Percentiles rank a stretch among this genome's conserved stretches.
Evolutionary conservation across 2,797 vertebrate genomes (phyloP).

Genomic region (Melanogrammus aeglefinus): DNA sequence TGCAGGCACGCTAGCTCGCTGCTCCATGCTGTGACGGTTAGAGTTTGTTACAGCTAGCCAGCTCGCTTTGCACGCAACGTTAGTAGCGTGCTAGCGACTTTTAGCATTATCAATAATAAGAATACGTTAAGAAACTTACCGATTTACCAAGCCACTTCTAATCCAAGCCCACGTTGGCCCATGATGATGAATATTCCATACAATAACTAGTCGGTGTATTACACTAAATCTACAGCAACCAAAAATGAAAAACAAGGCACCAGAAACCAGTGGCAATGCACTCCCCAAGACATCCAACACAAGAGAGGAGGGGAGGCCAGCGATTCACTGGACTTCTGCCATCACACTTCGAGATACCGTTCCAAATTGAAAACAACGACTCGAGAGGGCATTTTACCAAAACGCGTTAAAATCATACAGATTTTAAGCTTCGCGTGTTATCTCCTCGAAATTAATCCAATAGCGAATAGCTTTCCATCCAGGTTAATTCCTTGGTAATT

Average conservation of each 20-base stretch:
- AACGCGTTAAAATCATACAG: constrained; percentile 42
- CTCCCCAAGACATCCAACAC: constrained; percentile 75
- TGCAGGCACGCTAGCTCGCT: constrained; percentile 18
- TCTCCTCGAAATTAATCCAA: constrained; percentile 64
- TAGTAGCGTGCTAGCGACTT: constrained; percentile 47
- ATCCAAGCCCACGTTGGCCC: constrained; percentile 65
- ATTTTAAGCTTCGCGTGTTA: constrained; percentile 38
- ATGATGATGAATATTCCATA: constrained; percentile 69
- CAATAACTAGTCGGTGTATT: constrained; percentile 30
- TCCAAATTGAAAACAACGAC: constrained; percentile 64
- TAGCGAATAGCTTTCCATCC: constrained; percentile 53
- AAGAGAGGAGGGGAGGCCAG: constrained; percentile 73
- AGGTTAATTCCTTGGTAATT: constrained; percentile 70
- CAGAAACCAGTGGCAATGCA: constrained; percentile 57
- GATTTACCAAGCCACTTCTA: constrained; percentile 71
- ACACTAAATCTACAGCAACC: constrained; percentile 28
- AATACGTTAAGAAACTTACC: constrained; percentile 60
- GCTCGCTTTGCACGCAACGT: constrained; percentile 45
- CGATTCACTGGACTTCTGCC: constrained; percentile 77
- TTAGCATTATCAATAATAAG: constrained; percentile 51
- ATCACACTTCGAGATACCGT: constrained; percentile 68
- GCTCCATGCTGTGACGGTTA: constrained; percentile 55
- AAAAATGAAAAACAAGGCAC: constrained; percentile 26
- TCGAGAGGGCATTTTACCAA: constrained; percentile 59
- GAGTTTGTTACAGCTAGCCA: constrained; percentile 44